Evolutionary conservation across 2,888 invertebrate genomes (phyloP), one percentile per base, ranked within the genome.

Genomic region (Synergus gifuensis): DNA sequence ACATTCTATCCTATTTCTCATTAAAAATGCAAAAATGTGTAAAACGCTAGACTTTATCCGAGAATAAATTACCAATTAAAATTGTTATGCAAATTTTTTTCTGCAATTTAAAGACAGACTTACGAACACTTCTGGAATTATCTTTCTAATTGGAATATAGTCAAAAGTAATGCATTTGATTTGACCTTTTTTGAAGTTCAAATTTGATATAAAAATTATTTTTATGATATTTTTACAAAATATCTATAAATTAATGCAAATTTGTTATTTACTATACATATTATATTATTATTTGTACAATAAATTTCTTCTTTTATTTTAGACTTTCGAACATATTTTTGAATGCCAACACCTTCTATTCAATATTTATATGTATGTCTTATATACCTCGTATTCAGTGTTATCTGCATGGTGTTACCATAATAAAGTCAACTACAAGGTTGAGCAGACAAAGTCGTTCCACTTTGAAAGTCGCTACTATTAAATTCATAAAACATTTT

Each of bases 401-500:
- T 5, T 42, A 44, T 12, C 66, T 28, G n/a, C n/a, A n/a, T n/a
- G 28, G 28, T 28, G 28, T 36, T 36, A 36, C 36, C 36, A 36
- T 36, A 36, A 36, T 36, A 36, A 36, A 44, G 14, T 9, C 12
- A 63, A 46, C 22, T 42, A 46, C 67, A 67, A 67, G 46, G 46
- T 46, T 67, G 44, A 22, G 22, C 46, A 46, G 14, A 67, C 67
- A 44, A 58, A 58, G 54, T 67, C 22, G 67, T 67, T 46, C 67
- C 16, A 67, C 46, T 67, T 58, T 9, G n/a, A 58, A 58, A 18
- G 54, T 8, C 0, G 8, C 3, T 18, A n/a, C 9, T 18, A 18
- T 58, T 18, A 18, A 58, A 3, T 7, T 58, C 54, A 58, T 1
- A 9, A 58, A 58, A n/a, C 0, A 18, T 58, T 58, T 58, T 58